phyloP scores from a whole-genome alignment of 2,797 vertebrate species.

The Acropternis orthonyx region DNA sequence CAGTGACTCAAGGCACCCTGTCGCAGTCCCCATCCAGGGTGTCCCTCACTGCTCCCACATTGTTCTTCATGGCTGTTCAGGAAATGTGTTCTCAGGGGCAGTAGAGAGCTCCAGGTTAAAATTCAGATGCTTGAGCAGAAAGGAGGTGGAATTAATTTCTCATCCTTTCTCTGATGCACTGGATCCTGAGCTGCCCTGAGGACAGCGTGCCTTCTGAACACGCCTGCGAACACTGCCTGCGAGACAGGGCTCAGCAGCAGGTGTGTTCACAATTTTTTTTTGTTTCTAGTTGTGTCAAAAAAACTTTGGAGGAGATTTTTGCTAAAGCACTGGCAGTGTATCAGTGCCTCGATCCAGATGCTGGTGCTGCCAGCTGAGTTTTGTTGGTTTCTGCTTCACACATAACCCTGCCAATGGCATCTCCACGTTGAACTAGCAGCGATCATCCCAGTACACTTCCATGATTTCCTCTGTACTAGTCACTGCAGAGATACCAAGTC shows the following conservation, averaged over 20 bases:
- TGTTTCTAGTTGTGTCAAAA: not conserved
- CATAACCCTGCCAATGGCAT: not conserved
- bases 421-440: fast-evolving
- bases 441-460: too few species aligned
- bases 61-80: not conserved
- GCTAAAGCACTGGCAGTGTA: not conserved
- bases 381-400: not conserved
- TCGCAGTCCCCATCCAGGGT: fast-evolving
- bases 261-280: not conserved
- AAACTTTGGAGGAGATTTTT: not conserved
- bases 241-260: not conserved
- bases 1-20: not conserved
- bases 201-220: not conserved
- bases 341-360: not conserved
- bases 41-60: not conserved
- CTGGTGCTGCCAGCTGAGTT: not conserved
- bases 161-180: not conserved
- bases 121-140: not conserved
- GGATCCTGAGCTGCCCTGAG: not conserved
- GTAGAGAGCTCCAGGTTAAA: not conserved
- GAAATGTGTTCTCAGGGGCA: not conserved
- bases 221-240: fast-evolving
- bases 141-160: not conserved
- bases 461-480: not conserved
- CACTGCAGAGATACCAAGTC: not conserved